phyloP scores from a whole-genome alignment of 2,113 vertebrate species.

The Sceloporus tristichus region DNA sequence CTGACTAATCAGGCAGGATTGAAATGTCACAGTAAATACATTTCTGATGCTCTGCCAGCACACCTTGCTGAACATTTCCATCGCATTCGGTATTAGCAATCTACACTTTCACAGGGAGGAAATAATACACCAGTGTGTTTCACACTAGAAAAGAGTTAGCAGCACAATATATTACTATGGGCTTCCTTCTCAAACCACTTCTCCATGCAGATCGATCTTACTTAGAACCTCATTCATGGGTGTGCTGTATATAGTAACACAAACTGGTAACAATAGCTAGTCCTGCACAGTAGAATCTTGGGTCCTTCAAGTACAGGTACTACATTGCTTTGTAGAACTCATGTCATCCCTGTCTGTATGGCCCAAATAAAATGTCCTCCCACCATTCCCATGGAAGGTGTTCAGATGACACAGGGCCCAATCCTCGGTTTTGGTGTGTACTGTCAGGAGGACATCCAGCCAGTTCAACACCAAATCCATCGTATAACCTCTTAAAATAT shows the following conservation, averaged over 20 bases:
- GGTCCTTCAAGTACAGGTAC: not conserved
- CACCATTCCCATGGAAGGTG: too few relatives aligned
- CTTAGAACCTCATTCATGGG: not conserved
- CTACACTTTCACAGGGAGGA: not conserved
- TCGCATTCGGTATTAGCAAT: not conserved
- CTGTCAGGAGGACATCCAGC: too few relatives aligned
- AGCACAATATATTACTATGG: not conserved
- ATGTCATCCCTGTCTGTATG: not conserved
- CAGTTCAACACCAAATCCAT: too few relatives aligned
- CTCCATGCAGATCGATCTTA: too few relatives aligned
- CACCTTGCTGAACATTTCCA: not conserved
- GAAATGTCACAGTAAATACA: slow-evolving; percentile 6
- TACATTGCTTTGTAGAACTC: not conserved
- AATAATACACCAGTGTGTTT: not conserved
- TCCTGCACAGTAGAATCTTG: not conserved
- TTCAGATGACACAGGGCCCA: too few relatives aligned
- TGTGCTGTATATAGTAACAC: not conserved
- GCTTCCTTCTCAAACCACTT: not conserved
- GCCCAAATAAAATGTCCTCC: too few relatives aligned
- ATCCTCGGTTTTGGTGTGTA: too few relatives aligned
- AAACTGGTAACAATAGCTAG: not conserved
- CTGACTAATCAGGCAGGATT: slow-evolving; percentile 26
- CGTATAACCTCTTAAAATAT: too few relatives aligned
- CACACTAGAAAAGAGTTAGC: not conserved
- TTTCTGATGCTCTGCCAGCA: not conserved